Base-by-base conservation (phyloP, 2,888 invertebrate genomes). In the Andrena haemorrhoa region DNA sequence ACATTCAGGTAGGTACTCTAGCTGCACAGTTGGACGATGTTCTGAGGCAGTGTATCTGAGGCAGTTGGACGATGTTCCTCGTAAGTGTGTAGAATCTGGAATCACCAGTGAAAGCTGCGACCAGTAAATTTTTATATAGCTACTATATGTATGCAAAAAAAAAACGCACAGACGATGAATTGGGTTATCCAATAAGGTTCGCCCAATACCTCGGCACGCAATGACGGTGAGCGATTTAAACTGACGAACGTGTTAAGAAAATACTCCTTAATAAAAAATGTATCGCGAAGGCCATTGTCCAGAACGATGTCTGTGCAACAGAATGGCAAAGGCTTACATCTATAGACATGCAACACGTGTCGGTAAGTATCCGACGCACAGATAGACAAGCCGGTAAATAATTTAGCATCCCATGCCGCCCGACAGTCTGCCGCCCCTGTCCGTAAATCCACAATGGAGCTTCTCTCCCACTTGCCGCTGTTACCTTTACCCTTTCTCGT, bases 381-480 rank as follows among this genome's bases (percentile, higher is more conserved):
- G 89, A 90, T 88, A 91, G 90, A 91, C 88, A 86, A 86, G 80
- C 79, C 71, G 81, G 88, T 93, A 91, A 93, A 93, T 93, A 93
- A 93, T 93, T 93, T 87, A 93, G 89, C 85, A 85, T 83, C 84
- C 75, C 80, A 84, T 85, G 92, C 89, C 92, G 93, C 91, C 93
- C 91, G 93, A 88, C 93, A 91, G 93, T 93, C 93, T 93, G 93
- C 90, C 93, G 93, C 91, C 92, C 41, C 86, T 86, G 84, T 83
- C 87, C 82, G 88, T 88, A 85, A 88, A 88, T 88, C 85, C 80
- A 82, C 84, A 68, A 85, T 85, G 74, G 65, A 63, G 63, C 58
- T 73, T 75, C 80, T 51, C 76, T 58, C 35, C 33, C 60, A 33
- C 72, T 51, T 53, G 20, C 60, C 35, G 35, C 69, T 68, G 23